A percentile compares a stretch with the other conserved stretches of the same genome.
Evolutionary conservation across 2,888 invertebrate species (phyloP).

Genomic region (Plagiodera versicolora): DNA sequence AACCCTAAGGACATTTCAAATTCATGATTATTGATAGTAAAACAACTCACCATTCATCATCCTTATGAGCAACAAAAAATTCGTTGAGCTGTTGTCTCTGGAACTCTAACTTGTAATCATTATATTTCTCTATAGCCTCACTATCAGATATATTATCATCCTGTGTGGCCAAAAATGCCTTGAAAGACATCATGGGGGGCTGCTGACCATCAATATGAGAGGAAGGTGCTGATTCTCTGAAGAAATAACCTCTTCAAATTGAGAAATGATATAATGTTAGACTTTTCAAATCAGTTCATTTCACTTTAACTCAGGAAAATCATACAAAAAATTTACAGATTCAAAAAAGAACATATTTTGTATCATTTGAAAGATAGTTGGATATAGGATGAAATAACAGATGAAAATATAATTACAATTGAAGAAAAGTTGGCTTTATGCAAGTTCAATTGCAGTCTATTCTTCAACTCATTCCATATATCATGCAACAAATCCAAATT

Average conservation of each 20-base stretch:
- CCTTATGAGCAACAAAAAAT: conserved; percentile 98
- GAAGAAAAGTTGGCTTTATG: too few species aligned
- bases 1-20: not conserved
- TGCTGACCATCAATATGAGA: conserved; percentile 64
- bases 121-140: conserved; percentile 94
- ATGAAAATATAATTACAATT: too few species aligned
- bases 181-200: conserved; percentile 95
- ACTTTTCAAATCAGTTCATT: not conserved
- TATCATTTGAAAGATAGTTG: too few species aligned
- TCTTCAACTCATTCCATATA: too few species aligned
- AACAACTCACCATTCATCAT: conserved; percentile 94
- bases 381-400: too few species aligned
- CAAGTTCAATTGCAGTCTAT: too few species aligned
- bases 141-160: conserved; percentile 98
- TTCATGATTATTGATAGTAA: not conserved
- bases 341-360: too few species aligned
- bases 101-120: conserved; percentile 97
- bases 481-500: too few species aligned
- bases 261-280: conserved; percentile 15
- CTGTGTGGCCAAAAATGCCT: conserved; percentile 93
- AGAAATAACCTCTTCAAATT: conserved; percentile 36
- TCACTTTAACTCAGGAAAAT: conserved; percentile 11
- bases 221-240: conserved; percentile 59
- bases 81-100: conserved; percentile 95
- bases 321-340: conserved; percentile 13